Base-by-base conservation (phyloP, 1,140 invertebrate genomes). In the Drosophila bocki region DNA sequence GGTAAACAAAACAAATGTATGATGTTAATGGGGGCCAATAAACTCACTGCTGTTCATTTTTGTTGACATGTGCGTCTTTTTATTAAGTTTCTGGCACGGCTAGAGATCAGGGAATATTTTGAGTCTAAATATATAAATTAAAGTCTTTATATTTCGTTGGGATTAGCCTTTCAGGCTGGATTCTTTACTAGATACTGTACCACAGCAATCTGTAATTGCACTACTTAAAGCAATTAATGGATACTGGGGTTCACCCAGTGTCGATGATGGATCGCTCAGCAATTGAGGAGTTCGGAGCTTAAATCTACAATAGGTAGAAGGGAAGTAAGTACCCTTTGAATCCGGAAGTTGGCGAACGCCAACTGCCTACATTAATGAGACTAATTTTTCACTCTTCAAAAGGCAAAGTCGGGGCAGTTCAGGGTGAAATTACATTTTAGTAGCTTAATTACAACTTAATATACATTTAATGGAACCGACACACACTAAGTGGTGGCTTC, bases 251-350 rank as follows among this genome's bases (percentile, higher is more conserved):
- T 71, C 57, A 50, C 56, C 53, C 54, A 59, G 33, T 72, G 19
- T 17, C 35, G 56, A 62, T 87, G 84, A 87, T 87, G 72, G 85
- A 87, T 87, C 53, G 47, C 19, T 37, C 37, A 7, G 29, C 37
- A 48, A 70, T 70, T 37, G 17, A 56, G 48, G 3, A 32, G 32
- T 26, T 47, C 7, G 9, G 15, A 17, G 26, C 37, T 15, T 3
- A 29, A 32, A 11, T 29, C 26, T 32, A 15, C 22, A n/a, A 26
- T 41, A 37, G 11, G 2, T 15, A 32, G n/a, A 54, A 19, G 26
- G 48, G 48, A 50, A 39, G 13, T 63, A 17, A 5, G 26, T 29
- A 22, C 8, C n/a, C 29, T 33, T 33, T 51, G 17, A 32, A 9
- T 45, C 32, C 67, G 67, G 67, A 69, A 53, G 37, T 65, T 29